A percentile compares a stretch with the other conserved stretches of the same genome.
phyloP scores from a whole-genome alignment of 2,888 invertebrate species.

The Chrysina gloriosa region DNA sequence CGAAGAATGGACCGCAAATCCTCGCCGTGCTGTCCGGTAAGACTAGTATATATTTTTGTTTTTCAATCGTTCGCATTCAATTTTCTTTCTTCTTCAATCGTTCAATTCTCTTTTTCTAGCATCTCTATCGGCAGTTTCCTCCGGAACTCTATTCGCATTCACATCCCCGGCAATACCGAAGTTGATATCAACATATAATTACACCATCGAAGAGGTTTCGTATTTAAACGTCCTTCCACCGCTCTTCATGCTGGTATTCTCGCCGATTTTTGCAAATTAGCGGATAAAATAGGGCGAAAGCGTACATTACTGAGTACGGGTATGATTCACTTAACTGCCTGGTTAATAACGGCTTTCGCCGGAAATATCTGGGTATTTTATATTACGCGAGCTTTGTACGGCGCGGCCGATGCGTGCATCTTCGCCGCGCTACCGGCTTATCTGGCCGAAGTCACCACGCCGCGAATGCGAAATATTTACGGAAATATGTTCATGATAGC shows the following conservation, averaged over 20 bases:
- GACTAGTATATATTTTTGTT: too few relatives aligned
- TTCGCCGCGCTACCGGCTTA: constrained; percentile 56
- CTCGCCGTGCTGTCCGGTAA: too few relatives aligned
- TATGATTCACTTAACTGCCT: constrained; percentile 53
- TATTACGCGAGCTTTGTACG: constrained; percentile 52
- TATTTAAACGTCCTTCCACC: constrained; percentile 58
- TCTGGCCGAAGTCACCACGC: constrained; percentile 57
- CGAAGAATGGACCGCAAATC: too few relatives aligned
- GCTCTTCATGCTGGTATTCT: constrained; percentile 50
- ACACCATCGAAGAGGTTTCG: constrained; percentile 57
- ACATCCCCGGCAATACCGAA: constrained; percentile 44
- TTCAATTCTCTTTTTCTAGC: background rate
- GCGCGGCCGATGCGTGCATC: constrained; percentile 53
- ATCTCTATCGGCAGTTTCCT: constrained; percentile 3
- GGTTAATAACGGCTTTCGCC: constrained; percentile 51
- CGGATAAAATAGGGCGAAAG: constrained; percentile 56
- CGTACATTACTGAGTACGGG: constrained; percentile 53
- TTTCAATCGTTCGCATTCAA: background rate
- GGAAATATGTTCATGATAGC: constrained; percentile 54
- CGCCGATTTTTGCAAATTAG: constrained; percentile 52
- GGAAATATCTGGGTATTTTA: constrained; percentile 55
- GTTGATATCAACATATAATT: constrained; percentile 45
- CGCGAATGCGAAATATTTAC: constrained; percentile 56
- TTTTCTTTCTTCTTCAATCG: background rate
- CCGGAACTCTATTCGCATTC: constrained; percentile 39